Evolutionary conservation across 2,113 vertebrate genomes (phyloP).

Genomic region (Bambusicola thoracicus): DNA sequence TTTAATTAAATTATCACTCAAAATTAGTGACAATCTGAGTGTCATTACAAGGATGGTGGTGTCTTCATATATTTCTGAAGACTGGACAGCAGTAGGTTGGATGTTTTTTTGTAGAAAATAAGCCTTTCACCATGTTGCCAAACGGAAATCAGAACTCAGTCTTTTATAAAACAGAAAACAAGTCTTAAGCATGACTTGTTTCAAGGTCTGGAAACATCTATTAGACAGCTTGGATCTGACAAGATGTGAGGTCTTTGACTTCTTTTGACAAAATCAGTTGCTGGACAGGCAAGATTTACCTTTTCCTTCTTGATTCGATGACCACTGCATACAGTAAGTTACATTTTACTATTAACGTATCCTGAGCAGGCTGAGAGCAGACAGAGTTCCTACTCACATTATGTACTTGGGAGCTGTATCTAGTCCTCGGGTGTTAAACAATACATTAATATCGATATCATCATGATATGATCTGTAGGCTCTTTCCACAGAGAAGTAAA

Average conservation of each 20-base stretch:
- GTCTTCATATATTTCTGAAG: background rate
- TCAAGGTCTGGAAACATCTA: background rate
- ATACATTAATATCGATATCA: background rate
- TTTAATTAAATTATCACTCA: background rate
- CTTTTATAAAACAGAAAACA: background rate
- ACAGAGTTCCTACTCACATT: background rate
- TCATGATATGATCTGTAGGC: background rate
- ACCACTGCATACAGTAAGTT: background rate
- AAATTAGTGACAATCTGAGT: background rate
- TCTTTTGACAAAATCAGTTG: background rate
- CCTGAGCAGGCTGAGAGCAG: background rate
- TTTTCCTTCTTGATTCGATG: background rate
- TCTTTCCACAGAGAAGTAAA: background rate
- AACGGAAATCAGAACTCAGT: background rate
- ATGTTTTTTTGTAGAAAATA: background rate
- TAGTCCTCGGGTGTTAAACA: background rate
- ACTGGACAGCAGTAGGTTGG: background rate
- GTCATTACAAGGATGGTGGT: background rate
- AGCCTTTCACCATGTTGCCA: background rate
- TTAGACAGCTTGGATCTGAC: background rate
- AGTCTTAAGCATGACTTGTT: background rate
- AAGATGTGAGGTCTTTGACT: background rate
- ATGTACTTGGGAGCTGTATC: background rate
- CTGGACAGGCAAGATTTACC: background rate
- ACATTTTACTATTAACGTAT: background rate